Base-by-base conservation (phyloP, 2,888 invertebrate genomes). In the Acanthosepion lycidas region DNA sequence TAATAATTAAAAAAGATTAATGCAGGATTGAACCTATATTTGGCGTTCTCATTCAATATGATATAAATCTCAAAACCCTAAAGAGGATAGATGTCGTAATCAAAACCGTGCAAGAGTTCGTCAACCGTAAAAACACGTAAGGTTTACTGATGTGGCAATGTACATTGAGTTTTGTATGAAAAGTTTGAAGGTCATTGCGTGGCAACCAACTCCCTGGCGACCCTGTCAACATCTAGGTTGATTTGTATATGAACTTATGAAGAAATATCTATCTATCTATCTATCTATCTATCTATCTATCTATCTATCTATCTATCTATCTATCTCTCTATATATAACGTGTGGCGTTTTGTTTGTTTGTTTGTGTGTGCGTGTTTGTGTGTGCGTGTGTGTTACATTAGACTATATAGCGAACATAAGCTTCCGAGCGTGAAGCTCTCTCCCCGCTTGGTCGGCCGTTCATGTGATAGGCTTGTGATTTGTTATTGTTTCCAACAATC, bases 401-500 rank as follows among this genome's bases (percentile, higher is more conserved):
- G 78, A 78, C n/a, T 8, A n/a, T 78, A n/a, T 78, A 78, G 3
- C 5, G n/a, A 33, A 3, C 5, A 0, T 78, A 33, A 78, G 15
- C n/a, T 78, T 78, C 23, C 78, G 18, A 78, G 78, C 78, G 33
- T 78, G 78, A n/a, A 78, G n/a, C n/a, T 78, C 78, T 78, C 78
- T 78, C n/a, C n/a, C 78, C 78, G 78, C 78, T 78, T 78, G 78
- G 78, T n/a, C n/a, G 15, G 78, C n/a, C 78, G n/a, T 78, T 78
- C 33, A 78, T 78, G n/a, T 78, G 78, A 78, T 78, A 78, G n/a
- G 1, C 78, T 78, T 78, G 12, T 78, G 78, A 78, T 78, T 78
- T 78, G 78, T 78, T 78, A 78, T 78, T n/a, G n/a, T 33, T 78
- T 78, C 78, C n/a, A 78, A 78, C 78, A 78, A 78, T 78, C 78